phyloP scores from a whole-genome alignment of 2,113 vertebrate genomes.

The Cyprinus carpio region DNA sequence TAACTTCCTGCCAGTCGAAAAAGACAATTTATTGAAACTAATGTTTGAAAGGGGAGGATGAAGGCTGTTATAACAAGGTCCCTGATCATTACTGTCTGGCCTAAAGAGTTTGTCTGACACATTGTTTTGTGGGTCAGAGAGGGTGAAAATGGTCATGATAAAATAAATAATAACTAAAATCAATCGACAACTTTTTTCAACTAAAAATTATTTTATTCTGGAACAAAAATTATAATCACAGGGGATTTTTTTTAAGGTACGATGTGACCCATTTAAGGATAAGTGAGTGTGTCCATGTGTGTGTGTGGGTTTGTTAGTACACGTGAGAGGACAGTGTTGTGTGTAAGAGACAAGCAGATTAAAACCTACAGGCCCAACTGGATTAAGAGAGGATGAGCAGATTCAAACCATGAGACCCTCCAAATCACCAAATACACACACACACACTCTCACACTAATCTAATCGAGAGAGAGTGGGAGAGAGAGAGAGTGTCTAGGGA shows the following conservation, averaged over 20 bases:
- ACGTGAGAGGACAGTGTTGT: conserved; percentile 24
- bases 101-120: no score
- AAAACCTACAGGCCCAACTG: conserved; percentile 37
- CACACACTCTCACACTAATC: conserved; percentile 39
- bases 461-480: conserved; percentile 20
- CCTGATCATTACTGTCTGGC: no score
- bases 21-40: neutral
- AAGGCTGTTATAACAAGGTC: neutral
- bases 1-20: neutral
- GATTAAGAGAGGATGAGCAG: conserved; percentile 55
- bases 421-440: no score
- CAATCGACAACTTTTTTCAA: no score
- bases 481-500: conserved; percentile 21
- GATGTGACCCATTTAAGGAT: neutral
- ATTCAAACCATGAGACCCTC: conserved; percentile 44
- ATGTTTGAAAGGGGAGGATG: neutral
- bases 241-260: neutral
- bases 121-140: no score
- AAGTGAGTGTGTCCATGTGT: neutral
- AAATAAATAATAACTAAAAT: no score
- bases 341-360: conserved; percentile 32
- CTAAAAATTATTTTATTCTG: no score
- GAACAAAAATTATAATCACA: neutral
- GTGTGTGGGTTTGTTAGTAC: neutral
- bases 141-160: no score